Evolutionary conservation across 1,140 invertebrate genomes (phyloP), one percentile per base, ranked within the genome.

Genomic region (Drosophila lowei): DNA sequence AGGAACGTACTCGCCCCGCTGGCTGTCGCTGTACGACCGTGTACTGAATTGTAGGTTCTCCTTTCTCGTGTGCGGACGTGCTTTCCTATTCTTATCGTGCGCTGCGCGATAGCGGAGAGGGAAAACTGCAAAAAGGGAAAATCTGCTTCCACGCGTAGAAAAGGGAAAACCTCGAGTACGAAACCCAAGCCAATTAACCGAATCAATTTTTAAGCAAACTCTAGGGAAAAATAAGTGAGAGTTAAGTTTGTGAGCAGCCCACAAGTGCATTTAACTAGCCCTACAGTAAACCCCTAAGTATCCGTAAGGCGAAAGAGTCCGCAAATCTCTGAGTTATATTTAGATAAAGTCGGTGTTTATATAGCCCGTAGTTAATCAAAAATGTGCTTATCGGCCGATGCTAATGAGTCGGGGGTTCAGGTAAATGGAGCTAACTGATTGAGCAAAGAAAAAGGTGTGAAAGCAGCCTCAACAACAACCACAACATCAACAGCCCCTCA

Each of bases 1-100:
- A 18, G 30, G 21, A 28, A 25, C 16, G 9, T 41, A 67, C 56
- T 68, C 65, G 65, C 65, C 65, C 30, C 63, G 63, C 64, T 42
- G 11, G 65, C 42, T 64, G 74, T 34, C 9, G 30, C 30, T 11
- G 30, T 11, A 34, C 30, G 30, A 11, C 30, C 30, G 30, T 77
- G 75, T 88, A 86, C 83, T 83, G 83, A 88, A 76, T 86, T 86
- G 88, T 48, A 86, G 83, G 78, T 86, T 88, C 79, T 88, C 62
- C 83, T 86, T 78, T 84, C 83, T 72, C 60, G 64, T 83, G 83
- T 83, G 74, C 83, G 83, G 83, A 86, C 83, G 83, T 86, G 83
- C 81, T 75, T 86, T 81, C 67, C 53, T 73, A 57, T 46, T 68
- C 53, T 25, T 71, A 54, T 7, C 50, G 7, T 25, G 47, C 30